Evolutionary conservation across 2,113 vertebrate species (phyloP), one percentile per base, ranked within the genome.

Genomic region (Danio rerio): DNA sequence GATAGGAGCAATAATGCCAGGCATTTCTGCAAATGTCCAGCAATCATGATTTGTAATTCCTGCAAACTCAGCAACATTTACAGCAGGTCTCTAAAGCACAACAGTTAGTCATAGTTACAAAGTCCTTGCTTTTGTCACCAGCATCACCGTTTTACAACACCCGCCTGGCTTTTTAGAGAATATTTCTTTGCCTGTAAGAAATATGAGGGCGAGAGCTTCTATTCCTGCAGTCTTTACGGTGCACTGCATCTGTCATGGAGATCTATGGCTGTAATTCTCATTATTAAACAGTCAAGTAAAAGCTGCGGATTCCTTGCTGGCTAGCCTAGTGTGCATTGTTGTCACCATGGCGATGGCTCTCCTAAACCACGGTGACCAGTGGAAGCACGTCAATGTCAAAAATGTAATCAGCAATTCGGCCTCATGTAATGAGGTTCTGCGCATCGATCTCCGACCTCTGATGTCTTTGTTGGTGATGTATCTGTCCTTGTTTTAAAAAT

Each of bases 231-330:
- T 73, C 70, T 81, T 84, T 83, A 85, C 75, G 78, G 76, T 75
- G 78, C 56, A 9, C 20, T 59, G 70, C 81, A 84, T 85, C 83
- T 80, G 79, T 85, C 85, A 84, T 53, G 18, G 73, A 87, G 70
- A 87, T 78, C 31, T 80, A 78, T 62, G 43, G 43, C 63, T 56
- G 50, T 81, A 80, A 73, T 80, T 80, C 71, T 77, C 59, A 49
- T 83, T 81, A 86, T 84, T 70, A 84, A 78, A 81, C 78, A 80
- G 79, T 86, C 70, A 65, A 88, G 83, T 47, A 78, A 31, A 78
- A 53, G 43, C 42, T 78, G 62, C 18, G 47, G 50, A 81, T 62
- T n/a, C 13, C 45, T 63, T 47, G 15, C 81, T 31, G 58, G 21
- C 43, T 8, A 50, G 20, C 9, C n/a, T 20, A 13, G 43, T 55